Evolutionary conservation across 2,113 vertebrate species (phyloP).

Genomic region (Gulo gulo): DNA sequence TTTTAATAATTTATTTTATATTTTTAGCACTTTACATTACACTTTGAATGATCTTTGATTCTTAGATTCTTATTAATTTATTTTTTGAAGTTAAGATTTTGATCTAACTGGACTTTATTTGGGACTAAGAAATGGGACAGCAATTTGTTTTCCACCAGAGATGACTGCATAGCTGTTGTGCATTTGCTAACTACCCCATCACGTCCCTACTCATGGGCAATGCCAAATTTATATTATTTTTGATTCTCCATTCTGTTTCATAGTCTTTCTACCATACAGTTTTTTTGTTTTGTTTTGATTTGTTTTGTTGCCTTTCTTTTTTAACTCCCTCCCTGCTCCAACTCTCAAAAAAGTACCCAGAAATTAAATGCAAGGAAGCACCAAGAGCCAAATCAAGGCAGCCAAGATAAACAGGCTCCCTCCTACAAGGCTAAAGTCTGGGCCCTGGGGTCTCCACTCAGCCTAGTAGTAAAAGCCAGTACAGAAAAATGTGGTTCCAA

Average conservation of each 20-base stretch:
- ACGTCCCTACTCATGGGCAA: not conserved
- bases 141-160: not conserved
- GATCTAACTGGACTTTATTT: not conserved
- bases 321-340: conserved; percentile 21
- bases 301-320: conserved; percentile 6
- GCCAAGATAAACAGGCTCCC: conserved; percentile 85
- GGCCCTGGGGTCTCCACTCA: conserved; percentile 79
- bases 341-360: not conserved
- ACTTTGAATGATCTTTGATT: not conserved
- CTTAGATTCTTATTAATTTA: not conserved
- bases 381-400: conserved; percentile 89
- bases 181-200: not conserved
- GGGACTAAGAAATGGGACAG: not conserved
- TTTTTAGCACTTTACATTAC: not conserved
- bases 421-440: conserved; percentile 77
- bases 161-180: not conserved
- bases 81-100: not conserved
- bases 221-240: not conserved
- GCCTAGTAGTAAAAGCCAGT: conserved; percentile 85
- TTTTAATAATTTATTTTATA: not conserved
- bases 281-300: not conserved
- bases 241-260: not conserved
- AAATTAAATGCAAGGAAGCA: conserved; percentile 51
- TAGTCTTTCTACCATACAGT: not conserved
- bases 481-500: conserved; percentile 85